Evolutionary conservation across 2,113 vertebrate genomes (phyloP), one percentile per base, ranked within the genome.

Genomic region (Chascanopsetta lugubris): DNA sequence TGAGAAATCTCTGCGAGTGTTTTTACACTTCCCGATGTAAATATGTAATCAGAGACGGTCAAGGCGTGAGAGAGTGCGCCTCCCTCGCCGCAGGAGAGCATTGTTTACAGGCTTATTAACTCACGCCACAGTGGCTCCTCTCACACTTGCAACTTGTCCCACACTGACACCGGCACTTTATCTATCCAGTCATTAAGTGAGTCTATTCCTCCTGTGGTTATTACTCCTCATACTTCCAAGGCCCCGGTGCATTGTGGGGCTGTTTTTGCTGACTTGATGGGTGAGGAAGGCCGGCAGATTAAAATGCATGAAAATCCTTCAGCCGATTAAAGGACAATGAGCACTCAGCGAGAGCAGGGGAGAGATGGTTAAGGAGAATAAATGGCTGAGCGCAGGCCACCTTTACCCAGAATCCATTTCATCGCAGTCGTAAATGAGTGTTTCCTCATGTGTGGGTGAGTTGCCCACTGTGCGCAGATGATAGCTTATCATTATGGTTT

Each of bases 401-500:
- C 57, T 83, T 81, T 62, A 67, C 43, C 43, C 47, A 59, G 59
- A 75, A 66, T 30, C 34, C 7, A 40, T 72, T 79, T 66, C 50
- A 29, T 27, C 45, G 17, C 56, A 27, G 59, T 47, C 53, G 58
- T 71, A 80, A 84, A 82, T 74, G 61, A 83, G 62, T 11, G 50
- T 75, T 75, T 54, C 68, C 50, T 66, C 43, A n/a, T n/a, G 56
- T 47, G 65, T 54, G 70, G 30, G 24, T 9, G 57, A 38, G 69
- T 38, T 69, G 25, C 74, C 78, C 40, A 40, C 75, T 84, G 85
- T 50, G 79, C 25, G 5, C 45, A 30, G 66, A 83, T 84, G 69
- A 87, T 81, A 60, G 79, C 70, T 87, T 78, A 87, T 89, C 79
- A 82, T 82, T 79, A 77, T 29, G 62, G 51, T 73, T 80, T 87